Base-by-base conservation (phyloP, 2,888 invertebrate genomes). In the Eucera pruinosa region DNA sequence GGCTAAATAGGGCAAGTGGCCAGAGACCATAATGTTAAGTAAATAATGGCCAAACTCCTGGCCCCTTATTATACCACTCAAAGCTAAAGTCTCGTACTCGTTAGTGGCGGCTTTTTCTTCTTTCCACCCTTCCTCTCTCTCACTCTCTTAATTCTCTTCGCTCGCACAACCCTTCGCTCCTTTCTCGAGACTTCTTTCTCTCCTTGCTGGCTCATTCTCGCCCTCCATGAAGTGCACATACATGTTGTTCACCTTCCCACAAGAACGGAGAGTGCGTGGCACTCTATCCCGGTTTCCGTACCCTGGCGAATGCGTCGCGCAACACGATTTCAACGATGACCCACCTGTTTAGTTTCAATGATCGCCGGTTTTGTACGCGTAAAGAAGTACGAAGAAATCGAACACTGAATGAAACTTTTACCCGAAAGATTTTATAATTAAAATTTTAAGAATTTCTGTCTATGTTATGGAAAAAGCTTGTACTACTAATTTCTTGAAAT, bases 21-120 rank as follows among this genome's bases (percentile, higher is more conserved):
- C 80, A 81, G 71, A 64, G 78, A 74, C 79, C 84, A 83, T 86
- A 86, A 89, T 87, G 87, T 88, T 86, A 86, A 86, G 87, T 89
- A 87, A 89, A 90, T 90, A 90, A 90, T 89, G 83, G 88, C 86
- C 84, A 82, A 88, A 86, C 85, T 81, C 72, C 80, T 81, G 61
- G 86, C 84, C 88, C 86, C 89, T 90, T 87, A 88, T 86, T 86
- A 86, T 83, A 82, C 86, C 85, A 89, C 90, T 90, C 82, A 78
- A 87, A 84, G 79, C 86, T 86, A 74, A 84, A 88, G 87, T 89
- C 88, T 65, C 55, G 45, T 45, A 84, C 85, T 89, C 85, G 86
- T 88, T 88, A 88, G 86, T 87, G 83, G 73, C 85, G 83, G 87
- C 86, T 80, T 74, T 67, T 83, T 82, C 20, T 55, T 36, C 20